Conservation (phyloP, 2,888 invertebrate genomes). For the Ophion costatus region DNA sequence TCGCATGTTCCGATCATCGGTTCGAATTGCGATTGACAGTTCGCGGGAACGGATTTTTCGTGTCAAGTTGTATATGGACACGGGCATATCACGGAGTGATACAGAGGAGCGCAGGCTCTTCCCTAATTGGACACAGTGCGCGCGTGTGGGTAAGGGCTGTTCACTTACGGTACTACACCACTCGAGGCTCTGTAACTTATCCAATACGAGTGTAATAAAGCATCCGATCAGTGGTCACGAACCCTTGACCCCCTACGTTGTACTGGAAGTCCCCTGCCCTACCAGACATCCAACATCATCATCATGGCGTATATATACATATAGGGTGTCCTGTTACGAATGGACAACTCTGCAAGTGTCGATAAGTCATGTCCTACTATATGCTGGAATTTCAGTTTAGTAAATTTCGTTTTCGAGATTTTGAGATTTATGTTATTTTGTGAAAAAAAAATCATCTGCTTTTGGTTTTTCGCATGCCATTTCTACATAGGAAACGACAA, state of each 20-base stretch:
- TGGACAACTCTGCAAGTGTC: too few relatives aligned
- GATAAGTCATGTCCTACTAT: too few relatives aligned
- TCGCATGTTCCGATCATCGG: constrained; percentile 4
- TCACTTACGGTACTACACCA: constrained; percentile 34
- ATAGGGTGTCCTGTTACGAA: too few relatives aligned
- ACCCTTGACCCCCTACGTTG: constrained; percentile 67
- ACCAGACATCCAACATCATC: constrained; percentile 45
- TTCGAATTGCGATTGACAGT: constrained; percentile 8
- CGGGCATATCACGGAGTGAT: not conserved
- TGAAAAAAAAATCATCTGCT: too few relatives aligned
- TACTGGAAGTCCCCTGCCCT: constrained; percentile 29
- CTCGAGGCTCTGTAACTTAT: constrained; percentile 60
- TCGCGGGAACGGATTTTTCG: constrained; percentile 30
- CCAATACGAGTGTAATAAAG: constrained; percentile 68
- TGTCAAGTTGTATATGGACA: constrained; percentile 30
- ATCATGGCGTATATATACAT: not conserved
- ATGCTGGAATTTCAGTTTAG: too few relatives aligned
- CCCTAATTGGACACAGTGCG: constrained; percentile 64
- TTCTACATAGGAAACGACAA: too few relatives aligned
- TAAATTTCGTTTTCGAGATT: too few relatives aligned
- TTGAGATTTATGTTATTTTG: too few relatives aligned
- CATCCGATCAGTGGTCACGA: constrained; percentile 67
- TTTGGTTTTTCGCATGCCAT: too few relatives aligned
- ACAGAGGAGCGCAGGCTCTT: constrained; percentile 39
- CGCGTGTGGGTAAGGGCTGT: constrained; percentile 18